These are phyloP conservation scores for Nipponacmea schrenckii DNA, from an alignment of 2,888 invertebrate species.

Conservation along the genomic window DNA sequence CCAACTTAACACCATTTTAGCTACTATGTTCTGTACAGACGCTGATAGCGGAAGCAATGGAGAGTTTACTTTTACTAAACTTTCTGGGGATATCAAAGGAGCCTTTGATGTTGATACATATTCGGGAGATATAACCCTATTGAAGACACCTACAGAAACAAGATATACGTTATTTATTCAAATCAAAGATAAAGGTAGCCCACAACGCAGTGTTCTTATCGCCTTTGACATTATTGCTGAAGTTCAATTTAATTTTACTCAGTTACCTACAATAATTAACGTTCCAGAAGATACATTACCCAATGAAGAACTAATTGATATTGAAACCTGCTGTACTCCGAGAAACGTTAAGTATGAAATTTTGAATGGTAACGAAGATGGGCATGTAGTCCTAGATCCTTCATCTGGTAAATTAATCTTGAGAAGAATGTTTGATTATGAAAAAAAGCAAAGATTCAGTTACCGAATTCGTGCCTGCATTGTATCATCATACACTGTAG, in stretches of 20 bases:
- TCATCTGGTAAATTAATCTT: slow-evolving; percentile 41
- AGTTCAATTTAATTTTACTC: slow-evolving; percentile 2
- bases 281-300: background rate
- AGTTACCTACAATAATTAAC: background rate
- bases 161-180: slow-evolving; percentile 32
- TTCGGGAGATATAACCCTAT: slow-evolving; percentile 30
- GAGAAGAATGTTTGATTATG: slow-evolving; percentile 38
- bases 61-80: slow-evolving; percentile 29
- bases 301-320: background rate
- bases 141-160: slow-evolving; percentile 17
- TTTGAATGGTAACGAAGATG: slow-evolving; percentile 83
- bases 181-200: slow-evolving; percentile 37
- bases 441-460: slow-evolving; percentile 25
- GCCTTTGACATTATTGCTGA: slow-evolving; percentile 32
- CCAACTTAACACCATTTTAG: slow-evolving; percentile 22
- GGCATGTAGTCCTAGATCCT: background rate
- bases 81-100: slow-evolving; percentile 28
- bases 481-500: slow-evolving; percentile 27
- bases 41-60: slow-evolving; percentile 37
- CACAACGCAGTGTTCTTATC: slow-evolving; percentile 31
- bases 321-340: background rate
- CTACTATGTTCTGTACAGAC: slow-evolving; percentile 33
- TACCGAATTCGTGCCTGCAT: slow-evolving; percentile 35
- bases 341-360: slow-evolving; percentile 79
- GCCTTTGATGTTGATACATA: slow-evolving; percentile 30